A percentile compares a stretch with the other conserved stretches of the same genome.
Evolutionary conservation across 2,113 vertebrate species (phyloP).

Genomic region (Gallinago undulata): DNA sequence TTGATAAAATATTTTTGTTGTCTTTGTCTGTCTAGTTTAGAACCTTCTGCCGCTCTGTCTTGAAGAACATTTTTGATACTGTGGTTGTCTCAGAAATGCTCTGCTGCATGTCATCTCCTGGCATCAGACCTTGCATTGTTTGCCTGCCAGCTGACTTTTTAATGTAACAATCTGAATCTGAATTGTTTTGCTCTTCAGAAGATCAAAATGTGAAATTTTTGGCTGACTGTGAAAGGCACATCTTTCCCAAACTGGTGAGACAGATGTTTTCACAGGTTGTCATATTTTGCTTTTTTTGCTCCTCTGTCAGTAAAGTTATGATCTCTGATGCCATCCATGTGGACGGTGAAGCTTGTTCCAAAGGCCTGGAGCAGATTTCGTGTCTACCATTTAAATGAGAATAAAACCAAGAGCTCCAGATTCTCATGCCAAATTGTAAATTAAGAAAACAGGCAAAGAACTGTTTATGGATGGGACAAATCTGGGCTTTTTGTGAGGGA

Average conservation of each 20-base stretch:
- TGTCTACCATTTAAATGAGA: background rate
- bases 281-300: background rate
- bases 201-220: background rate
- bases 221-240: constrained; percentile 23
- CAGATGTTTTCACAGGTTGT: constrained; percentile 57
- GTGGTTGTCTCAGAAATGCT: background rate
- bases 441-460: background rate
- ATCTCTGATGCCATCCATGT: constrained; percentile 53
- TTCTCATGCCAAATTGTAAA: background rate
- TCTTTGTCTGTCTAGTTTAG: background rate
- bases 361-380: background rate
- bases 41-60: background rate
- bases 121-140: background rate
- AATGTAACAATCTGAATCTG: background rate
- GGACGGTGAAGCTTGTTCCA: background rate
- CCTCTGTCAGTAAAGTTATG: background rate
- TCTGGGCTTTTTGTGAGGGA: background rate
- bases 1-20: background rate
- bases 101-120: background rate
- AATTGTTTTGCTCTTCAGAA: constrained; percentile 20
- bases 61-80: background rate
- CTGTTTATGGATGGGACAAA: background rate
- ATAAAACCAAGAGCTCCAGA: background rate
- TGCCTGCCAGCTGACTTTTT: background rate
- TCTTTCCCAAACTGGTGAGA: background rate